Evolutionary conservation across 2,797 vertebrate species (phyloP).

Genomic region (Characodon lateralis): DNA sequence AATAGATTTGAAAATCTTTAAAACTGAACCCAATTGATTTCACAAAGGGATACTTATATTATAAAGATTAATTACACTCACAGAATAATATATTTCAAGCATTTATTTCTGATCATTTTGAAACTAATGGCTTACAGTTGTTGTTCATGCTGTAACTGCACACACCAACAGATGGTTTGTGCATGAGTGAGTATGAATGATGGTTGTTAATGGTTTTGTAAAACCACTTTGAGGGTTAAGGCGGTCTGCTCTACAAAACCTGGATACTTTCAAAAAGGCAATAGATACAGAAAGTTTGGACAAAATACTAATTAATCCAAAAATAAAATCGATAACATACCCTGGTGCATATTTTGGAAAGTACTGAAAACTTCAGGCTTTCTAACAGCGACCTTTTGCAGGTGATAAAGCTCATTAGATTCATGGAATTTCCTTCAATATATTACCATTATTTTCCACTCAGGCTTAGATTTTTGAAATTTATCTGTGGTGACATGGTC

Average conservation of each 20-base stretch:
- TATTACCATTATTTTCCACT: neutral
- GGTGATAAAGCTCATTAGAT: neutral
- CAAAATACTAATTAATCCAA: too few relatives aligned
- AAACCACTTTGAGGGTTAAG: neutral
- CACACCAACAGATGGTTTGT: too few relatives aligned
- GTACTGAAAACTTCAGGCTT: neutral
- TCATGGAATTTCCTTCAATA: neutral
- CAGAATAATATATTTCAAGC: too few relatives aligned
- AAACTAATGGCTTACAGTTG: too few relatives aligned
- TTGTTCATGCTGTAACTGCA: too few relatives aligned
- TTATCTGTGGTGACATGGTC: conserved; percentile 4
- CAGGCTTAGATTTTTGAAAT: neutral
- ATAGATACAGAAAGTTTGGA: neutral
- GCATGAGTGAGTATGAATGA: too few relatives aligned
- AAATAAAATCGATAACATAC: neutral
- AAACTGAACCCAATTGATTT: too few relatives aligned
- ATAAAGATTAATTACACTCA: too few relatives aligned
- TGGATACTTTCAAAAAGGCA: neutral
- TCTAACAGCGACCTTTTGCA: neutral
- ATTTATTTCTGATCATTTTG: too few relatives aligned
- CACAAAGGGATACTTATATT: too few relatives aligned
- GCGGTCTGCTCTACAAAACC: neutral
- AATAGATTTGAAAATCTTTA: too few relatives aligned
- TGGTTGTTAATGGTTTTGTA: too few relatives aligned
- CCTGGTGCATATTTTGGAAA: neutral